phyloP scores from a whole-genome alignment of 2,113 vertebrate species.

The Narcine bancroftii region DNA sequence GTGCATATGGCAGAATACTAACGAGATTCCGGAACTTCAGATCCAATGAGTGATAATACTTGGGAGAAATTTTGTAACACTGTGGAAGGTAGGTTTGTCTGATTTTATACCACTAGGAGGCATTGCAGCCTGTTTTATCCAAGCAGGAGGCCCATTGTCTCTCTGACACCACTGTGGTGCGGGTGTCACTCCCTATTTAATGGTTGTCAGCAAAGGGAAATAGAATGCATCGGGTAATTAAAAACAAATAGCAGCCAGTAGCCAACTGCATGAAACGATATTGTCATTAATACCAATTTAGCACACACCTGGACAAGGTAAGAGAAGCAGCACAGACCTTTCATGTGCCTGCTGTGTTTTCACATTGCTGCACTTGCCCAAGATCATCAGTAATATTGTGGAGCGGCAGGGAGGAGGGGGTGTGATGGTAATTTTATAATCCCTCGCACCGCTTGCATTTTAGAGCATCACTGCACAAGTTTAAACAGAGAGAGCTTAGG shows the following conservation, averaged over 20 bases:
- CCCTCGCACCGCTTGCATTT: not conserved
- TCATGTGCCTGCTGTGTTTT: not conserved
- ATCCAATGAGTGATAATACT: slow-evolving; percentile 3
- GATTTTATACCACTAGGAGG: slow-evolving; percentile 58
- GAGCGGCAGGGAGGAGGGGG: not conserved
- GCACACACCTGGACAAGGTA: slow-evolving; percentile 78
- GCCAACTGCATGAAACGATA: slow-evolving; percentile 82
- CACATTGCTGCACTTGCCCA: not conserved
- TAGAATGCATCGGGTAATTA: slow-evolving; percentile 81
- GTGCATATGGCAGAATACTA: not conserved
- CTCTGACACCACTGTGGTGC: slow-evolving; percentile 51
- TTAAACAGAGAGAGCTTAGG: not conserved
- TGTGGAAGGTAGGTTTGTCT: not conserved
- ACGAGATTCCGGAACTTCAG: slow-evolving; percentile 21
- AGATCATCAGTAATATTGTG: slow-evolving; percentile 9
- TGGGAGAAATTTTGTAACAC: not conserved
- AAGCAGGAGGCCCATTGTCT: slow-evolving; percentile 45
- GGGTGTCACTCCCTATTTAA: slow-evolving; percentile 78
- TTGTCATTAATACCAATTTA: slow-evolving; percentile 83
- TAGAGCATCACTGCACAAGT: not conserved
- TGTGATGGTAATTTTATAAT: slow-evolving; percentile 33
- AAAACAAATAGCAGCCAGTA: slow-evolving; percentile 94
- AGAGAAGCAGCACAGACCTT: slow-evolving; percentile 53
- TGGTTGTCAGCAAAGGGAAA: slow-evolving; percentile 83
- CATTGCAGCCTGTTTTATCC: slow-evolving; percentile 59